A percentile compares a stretch with the other conserved stretches of the same genome.
Conservation (phyloP, 2,113 vertebrate species). For the Thalassarche chlororhynchos region DNA sequence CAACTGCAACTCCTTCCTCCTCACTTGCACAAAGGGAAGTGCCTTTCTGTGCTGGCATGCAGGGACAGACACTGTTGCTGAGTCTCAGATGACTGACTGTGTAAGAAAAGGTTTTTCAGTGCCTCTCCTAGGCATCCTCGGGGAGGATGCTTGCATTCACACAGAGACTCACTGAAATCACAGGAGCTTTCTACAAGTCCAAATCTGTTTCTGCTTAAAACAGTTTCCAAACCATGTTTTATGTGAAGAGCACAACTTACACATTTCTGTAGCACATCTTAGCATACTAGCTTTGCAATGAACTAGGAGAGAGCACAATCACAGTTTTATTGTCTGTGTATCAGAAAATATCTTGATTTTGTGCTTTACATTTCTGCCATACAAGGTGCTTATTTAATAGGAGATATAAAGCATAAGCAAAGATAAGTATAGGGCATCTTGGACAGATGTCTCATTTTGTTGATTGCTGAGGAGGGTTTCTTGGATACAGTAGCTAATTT, state of each 20-base stretch:
- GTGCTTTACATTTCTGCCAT: not conserved
- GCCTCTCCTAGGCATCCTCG: not conserved
- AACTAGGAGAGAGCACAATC: not conserved
- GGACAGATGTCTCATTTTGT: not conserved
- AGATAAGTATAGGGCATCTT: not conserved
- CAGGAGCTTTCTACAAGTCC: not conserved
- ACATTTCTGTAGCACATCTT: not conserved
- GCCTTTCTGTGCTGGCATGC: not conserved
- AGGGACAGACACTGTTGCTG: not conserved
- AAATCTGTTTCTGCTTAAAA: not conserved
- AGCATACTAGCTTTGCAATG: not conserved
- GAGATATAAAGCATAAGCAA: not conserved
- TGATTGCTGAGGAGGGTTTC: not conserved
- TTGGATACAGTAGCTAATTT: not conserved
- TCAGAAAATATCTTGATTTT: not conserved
- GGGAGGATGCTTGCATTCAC: not conserved
- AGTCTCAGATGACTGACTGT: not conserved
- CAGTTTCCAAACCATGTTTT: not conserved
- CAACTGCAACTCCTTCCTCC: not conserved
- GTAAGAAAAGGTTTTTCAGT: not conserved
- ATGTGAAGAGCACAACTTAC: not conserved
- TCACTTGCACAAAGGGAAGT: not conserved
- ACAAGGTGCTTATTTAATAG: not conserved
- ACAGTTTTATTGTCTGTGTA: not conserved
- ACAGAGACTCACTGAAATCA: not conserved